Evolutionary conservation across 2,113 vertebrate species (phyloP).

Genomic region (Ammodytes marinus): DNA sequence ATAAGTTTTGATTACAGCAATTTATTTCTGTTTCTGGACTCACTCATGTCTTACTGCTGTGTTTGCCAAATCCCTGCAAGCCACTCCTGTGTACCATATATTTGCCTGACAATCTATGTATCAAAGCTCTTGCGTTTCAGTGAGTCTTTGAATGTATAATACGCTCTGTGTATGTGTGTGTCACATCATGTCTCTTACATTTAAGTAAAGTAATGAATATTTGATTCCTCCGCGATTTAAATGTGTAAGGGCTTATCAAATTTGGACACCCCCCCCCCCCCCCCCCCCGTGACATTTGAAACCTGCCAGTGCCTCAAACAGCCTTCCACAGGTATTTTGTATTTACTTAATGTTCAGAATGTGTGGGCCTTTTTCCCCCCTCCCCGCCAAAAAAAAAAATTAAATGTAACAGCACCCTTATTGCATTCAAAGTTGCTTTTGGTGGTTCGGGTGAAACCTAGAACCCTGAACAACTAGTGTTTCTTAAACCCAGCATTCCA

Average conservation of each 20-base stretch:
- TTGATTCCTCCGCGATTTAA: constrained; percentile 7
- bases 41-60: constrained; percentile 10
- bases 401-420: constrained; percentile 16
- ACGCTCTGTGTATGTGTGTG: constrained; percentile 13
- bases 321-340: constrained; percentile 29
- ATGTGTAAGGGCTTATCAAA: constrained; percentile 16
- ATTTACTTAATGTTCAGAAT: constrained; percentile 19
- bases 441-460: constrained; percentile 44
- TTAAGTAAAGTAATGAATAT: constrained; percentile 22
- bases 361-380: not conserved
- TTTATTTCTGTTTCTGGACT: not conserved
- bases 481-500: constrained; percentile 48
- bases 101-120: constrained; percentile 80
- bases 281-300: constrained; percentile 26
- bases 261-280: constrained; percentile 30
- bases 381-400: not conserved
- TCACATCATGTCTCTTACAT: constrained; percentile 18
- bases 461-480: constrained; percentile 27
- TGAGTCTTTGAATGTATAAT: constrained; percentile 68
- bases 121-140: constrained; percentile 43
- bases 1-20: constrained; percentile 10
- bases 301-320: constrained; percentile 60
- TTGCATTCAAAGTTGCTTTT: constrained; percentile 27
- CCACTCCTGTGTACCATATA: constrained; percentile 24
- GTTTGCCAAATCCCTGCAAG: constrained; percentile 28